These are phyloP conservation scores for Ctenomys sociabilis DNA, from an alignment of 2,113 vertebrate genomes.

Conservation along the genomic window DNA sequence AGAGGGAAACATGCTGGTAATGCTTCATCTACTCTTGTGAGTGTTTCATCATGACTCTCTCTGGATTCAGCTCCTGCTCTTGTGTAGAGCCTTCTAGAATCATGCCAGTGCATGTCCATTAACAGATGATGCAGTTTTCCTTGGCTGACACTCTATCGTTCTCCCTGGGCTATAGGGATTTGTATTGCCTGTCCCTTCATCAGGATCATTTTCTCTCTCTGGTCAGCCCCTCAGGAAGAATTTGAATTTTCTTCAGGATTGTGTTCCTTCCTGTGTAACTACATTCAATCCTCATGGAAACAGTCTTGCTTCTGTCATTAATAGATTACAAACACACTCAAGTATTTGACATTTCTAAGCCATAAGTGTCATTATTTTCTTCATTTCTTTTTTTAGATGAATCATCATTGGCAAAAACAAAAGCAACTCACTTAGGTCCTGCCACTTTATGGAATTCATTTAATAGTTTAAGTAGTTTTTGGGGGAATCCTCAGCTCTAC, in stretches of 20 bases:
- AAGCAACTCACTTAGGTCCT: not conserved
- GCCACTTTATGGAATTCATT: not conserved
- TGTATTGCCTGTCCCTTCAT: not conserved
- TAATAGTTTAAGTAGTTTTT: not conserved
- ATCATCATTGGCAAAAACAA: not conserved
- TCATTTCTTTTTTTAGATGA: not conserved
- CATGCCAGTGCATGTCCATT: not conserved
- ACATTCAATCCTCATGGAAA: not conserved
- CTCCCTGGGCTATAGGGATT: not conserved
- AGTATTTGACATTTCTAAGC: not conserved
- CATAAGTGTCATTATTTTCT: not conserved
- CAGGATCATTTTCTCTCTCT: not conserved
- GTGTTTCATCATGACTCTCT: too few relatives aligned
- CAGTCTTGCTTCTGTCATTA: not conserved
- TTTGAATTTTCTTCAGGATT: not conserved
- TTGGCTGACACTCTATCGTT: not conserved
- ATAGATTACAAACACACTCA: not conserved
- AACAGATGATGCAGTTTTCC: not conserved
- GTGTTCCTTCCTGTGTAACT: not conserved
- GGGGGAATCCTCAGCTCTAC: not conserved
- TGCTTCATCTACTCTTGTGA: not conserved
- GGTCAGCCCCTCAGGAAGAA: not conserved
- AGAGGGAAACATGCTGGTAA: not conserved
- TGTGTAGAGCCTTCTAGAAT: not conserved
- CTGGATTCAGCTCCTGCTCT: too few relatives aligned